Conservation (phyloP, 2,888 invertebrate genomes). For the Philereme transversata region DNA sequence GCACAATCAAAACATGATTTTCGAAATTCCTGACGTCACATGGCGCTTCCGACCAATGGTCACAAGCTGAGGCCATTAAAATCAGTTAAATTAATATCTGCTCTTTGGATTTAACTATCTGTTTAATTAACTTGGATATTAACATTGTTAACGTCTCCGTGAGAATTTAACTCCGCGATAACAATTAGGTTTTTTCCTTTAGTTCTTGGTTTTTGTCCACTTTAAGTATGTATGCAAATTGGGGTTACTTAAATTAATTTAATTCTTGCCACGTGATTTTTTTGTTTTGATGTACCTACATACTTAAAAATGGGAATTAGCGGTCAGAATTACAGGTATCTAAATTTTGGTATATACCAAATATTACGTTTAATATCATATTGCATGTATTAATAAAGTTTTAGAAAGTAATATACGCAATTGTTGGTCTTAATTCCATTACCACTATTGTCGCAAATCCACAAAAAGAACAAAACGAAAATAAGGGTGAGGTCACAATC, state of each 20-base stretch:
- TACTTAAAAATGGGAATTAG: too few species aligned
- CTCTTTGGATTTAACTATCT: slow-evolving; percentile 49
- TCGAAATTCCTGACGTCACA: slow-evolving; percentile 31
- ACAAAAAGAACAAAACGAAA: slow-evolving; percentile 32
- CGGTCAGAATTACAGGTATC: too few species aligned
- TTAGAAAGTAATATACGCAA: background rate
- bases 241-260: slow-evolving; percentile 31
- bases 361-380: too few species aligned
- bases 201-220: slow-evolving; percentile 22
- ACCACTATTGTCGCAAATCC: slow-evolving; percentile 9
- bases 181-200: slow-evolving; percentile 58
- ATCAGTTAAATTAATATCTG: slow-evolving; percentile 54
- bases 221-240: slow-evolving; percentile 42
- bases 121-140: slow-evolving; percentile 58
- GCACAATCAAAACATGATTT: slow-evolving; percentile 8
- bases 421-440: slow-evolving; percentile 4
- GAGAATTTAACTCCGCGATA: slow-evolving; percentile 58
- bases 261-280: slow-evolving; percentile 7
- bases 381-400: too few species aligned
- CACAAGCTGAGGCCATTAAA: slow-evolving; percentile 44
- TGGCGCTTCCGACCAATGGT: slow-evolving; percentile 28
- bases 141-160: slow-evolving; percentile 51
- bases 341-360: too few species aligned
- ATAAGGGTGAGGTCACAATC: slow-evolving; percentile 40
- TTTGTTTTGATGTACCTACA: background rate